These are phyloP conservation scores for Coregonus clupeaformis DNA, from an alignment of 2,113 vertebrate species.

Conservation along the genomic window DNA sequence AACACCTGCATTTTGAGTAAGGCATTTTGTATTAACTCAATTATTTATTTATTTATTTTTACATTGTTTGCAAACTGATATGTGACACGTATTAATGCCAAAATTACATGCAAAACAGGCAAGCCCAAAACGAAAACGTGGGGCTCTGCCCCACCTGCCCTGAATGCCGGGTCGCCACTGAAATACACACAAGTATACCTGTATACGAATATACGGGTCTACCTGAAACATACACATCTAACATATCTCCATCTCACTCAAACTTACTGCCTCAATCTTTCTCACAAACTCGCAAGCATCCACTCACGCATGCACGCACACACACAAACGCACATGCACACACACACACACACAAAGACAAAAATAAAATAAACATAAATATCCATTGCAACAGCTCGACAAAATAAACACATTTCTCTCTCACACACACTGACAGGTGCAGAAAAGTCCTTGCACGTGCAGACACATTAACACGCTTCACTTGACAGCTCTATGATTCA, in stretches of 20 bases:
- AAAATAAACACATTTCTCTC: conserved; percentile 8
- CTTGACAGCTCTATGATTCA: conserved; percentile 90
- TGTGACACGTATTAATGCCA: too few relatives aligned
- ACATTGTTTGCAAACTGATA: too few relatives aligned
- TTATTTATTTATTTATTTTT: too few relatives aligned
- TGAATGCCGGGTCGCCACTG: too few relatives aligned
- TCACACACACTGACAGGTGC: conserved; percentile 80
- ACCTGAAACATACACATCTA: background rate
- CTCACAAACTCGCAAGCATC: background rate
- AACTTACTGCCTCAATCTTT: background rate
- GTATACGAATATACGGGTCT: background rate
- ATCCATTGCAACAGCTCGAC: background rate
- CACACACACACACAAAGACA: background rate
- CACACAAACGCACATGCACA: conserved; percentile 13
- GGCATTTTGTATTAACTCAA: too few relatives aligned
- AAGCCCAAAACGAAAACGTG: too few relatives aligned
- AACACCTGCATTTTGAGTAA: too few relatives aligned
- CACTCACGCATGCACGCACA: background rate
- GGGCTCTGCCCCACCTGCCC: too few relatives aligned
- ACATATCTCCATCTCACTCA: conserved; percentile 23
- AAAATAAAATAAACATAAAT: background rate
- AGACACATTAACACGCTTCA: conserved; percentile 86
- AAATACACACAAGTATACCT: background rate
- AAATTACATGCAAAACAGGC: too few relatives aligned
- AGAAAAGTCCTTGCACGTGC: conserved; percentile 86